phyloP scores from a whole-genome alignment of 2,888 invertebrate genomes.

The Phrixothrix hirtus region DNA sequence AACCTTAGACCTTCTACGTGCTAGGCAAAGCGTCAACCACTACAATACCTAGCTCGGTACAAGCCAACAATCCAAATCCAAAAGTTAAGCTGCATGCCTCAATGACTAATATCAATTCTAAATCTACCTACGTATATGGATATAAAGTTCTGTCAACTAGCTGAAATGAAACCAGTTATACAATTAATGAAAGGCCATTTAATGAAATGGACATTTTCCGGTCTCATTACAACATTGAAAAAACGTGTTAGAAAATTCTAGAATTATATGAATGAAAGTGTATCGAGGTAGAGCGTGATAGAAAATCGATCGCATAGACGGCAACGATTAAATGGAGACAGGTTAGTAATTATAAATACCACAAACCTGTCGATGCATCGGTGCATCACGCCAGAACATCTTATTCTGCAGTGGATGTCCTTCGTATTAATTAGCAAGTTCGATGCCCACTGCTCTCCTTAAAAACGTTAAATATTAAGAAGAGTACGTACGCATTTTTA shows the following conservation, averaged over 20 bases:
- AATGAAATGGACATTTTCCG: neutral
- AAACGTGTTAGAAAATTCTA: neutral
- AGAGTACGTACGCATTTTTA: neutral
- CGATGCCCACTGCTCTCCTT: slow-evolving; percentile 33
- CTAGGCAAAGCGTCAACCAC: too few species aligned
- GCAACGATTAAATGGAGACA: slow-evolving; percentile 22
- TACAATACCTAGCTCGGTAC: too few species aligned
- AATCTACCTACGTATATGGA: neutral
- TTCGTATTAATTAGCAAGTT: slow-evolving; percentile 30
- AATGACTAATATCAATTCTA: neutral
- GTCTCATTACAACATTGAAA: too few species aligned
- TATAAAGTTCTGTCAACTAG: neutral
- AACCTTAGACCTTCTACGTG: too few species aligned
- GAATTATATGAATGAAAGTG: slow-evolving; percentile 17
- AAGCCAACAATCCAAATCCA: too few species aligned
- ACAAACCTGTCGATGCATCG: slow-evolving; percentile 28
- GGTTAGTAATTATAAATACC: slow-evolving; percentile 26
- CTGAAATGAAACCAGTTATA: neutral
- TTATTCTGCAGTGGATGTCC: slow-evolving; percentile 29
- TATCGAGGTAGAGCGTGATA: slow-evolving; percentile 3
- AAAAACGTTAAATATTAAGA: slow-evolving; percentile 3
- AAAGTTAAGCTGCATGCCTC: too few species aligned
- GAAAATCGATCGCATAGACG: slow-evolving; percentile 3
- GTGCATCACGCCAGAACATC: slow-evolving; percentile 19
- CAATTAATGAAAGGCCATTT: neutral